These are phyloP conservation scores for Morinoia aosen DNA, from an alignment of 2,888 invertebrate species.

Conservation along the genomic window DNA sequence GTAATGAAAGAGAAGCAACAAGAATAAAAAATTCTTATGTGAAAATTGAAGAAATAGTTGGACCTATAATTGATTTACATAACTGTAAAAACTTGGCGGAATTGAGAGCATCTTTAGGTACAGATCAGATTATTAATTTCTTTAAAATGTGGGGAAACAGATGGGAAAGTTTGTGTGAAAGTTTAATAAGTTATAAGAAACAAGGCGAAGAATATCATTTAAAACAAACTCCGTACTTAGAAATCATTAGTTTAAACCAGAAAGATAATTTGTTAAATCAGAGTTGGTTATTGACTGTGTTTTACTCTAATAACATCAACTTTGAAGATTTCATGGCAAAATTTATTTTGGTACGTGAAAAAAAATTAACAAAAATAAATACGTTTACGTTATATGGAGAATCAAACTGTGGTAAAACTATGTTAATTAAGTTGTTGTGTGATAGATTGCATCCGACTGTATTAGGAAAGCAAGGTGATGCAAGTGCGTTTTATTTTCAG, in stretches of 20 bases:
- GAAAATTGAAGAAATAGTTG: too few relatives aligned
- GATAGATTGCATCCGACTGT: neutral
- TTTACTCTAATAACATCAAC: neutral
- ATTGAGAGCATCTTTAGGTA: too few relatives aligned
- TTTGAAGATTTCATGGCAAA: neutral
- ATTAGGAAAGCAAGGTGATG: neutral
- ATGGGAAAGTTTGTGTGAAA: neutral
- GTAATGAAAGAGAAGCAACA: too few relatives aligned
- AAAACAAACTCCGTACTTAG: neutral
- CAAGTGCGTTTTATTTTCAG: neutral
- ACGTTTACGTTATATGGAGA: neutral
- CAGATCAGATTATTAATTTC: neutral
- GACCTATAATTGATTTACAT: too few relatives aligned
- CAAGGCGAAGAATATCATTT: neutral
- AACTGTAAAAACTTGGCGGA: too few relatives aligned
- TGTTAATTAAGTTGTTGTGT: neutral
- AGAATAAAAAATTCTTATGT: too few relatives aligned
- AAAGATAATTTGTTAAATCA: neutral
- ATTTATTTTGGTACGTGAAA: neutral
- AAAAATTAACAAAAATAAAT: neutral
- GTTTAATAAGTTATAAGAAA: neutral
- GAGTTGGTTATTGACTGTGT: neutral
- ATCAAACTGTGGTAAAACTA: neutral
- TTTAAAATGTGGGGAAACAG: neutral
- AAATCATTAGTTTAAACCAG: neutral